phyloP scores from a whole-genome alignment of 1,140 invertebrate genomes.

The Thalassaphorura encarpata region DNA sequence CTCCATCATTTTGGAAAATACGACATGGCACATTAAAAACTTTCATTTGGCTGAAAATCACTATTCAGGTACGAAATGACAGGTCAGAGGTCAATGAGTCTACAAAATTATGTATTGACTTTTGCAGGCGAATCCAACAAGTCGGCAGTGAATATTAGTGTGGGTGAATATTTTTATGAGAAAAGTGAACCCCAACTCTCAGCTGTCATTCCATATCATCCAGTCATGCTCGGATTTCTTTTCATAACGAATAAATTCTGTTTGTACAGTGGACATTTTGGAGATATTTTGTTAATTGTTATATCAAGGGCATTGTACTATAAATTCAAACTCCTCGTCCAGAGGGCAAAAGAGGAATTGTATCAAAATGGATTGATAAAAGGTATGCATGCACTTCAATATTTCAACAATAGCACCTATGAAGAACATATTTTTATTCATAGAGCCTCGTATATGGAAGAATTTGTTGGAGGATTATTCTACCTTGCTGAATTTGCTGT shows the following conservation, averaged over 20 bases:
- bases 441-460: neutral
- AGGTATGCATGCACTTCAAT: neutral
- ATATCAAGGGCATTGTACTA: constrained; percentile 7
- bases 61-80: too few species aligned
- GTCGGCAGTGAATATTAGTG: too few species aligned
- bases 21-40: neutral
- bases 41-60: too few species aligned
- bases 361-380: neutral
- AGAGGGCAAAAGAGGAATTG: neutral
- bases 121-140: too few species aligned
- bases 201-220: constrained; percentile 1
- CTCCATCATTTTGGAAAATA: neutral
- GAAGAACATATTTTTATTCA: neutral
- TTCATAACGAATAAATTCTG: neutral
- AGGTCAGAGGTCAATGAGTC: too few species aligned
- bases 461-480: constrained; percentile 1
- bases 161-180: neutral
- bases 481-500: neutral
- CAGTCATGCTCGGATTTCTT: neutral
- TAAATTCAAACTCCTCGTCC: constrained; percentile 6
- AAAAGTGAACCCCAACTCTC: neutral
- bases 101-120: too few species aligned
- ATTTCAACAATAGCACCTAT: neutral
- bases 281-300: constrained; percentile 4
- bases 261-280: constrained; percentile 6